These are phyloP conservation scores for Drosophila neocordata DNA, from an alignment of 1,140 invertebrate genomes.

Conservation along the genomic window DNA sequence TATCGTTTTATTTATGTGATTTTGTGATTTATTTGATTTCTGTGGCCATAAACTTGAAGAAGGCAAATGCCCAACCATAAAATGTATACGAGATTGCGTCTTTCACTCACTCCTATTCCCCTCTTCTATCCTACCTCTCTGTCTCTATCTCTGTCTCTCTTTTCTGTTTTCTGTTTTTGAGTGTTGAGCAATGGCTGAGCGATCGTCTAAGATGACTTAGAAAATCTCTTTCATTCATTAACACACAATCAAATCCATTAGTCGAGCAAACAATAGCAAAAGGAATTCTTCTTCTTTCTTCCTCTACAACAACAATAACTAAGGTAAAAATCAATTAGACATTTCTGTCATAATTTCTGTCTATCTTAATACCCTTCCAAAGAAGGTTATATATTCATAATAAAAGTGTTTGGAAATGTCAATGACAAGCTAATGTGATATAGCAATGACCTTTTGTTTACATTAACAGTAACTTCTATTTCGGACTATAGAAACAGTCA, in stretches of 20 bases:
- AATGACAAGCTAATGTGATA: too few relatives aligned
- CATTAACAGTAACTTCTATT: too few relatives aligned
- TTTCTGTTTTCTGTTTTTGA: conserved; percentile 47
- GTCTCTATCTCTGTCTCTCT: conserved; percentile 20
- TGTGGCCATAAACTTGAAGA: conserved; percentile 59
- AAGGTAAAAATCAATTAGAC: conserved; percentile 69
- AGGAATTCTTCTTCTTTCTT: conserved; percentile 43
- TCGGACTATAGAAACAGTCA: too few relatives aligned
- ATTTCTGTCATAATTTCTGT: conserved; percentile 75
- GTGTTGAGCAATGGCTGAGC: conserved; percentile 48
- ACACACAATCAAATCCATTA: conserved; percentile 81
- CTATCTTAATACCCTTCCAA: too few relatives aligned
- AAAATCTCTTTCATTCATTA: conserved; percentile 66
- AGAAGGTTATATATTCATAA: too few relatives aligned
- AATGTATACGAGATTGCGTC: conserved; percentile 34
- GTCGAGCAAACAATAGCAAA: conserved; percentile 39
- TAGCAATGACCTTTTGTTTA: too few relatives aligned
- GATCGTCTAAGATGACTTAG: conserved; percentile 30
- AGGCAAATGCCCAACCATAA: conserved; percentile 53
- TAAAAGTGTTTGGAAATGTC: too few relatives aligned
- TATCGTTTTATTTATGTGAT: conserved; percentile 63
- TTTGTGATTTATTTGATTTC: conserved; percentile 78
- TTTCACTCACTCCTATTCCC: conserved; percentile 5
- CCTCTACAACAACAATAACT: neutral
- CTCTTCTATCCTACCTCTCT: neutral